These are phyloP conservation scores for Plutomurus gul DNA, from an alignment of 1,140 invertebrate genomes.

Conservation along the genomic window DNA sequence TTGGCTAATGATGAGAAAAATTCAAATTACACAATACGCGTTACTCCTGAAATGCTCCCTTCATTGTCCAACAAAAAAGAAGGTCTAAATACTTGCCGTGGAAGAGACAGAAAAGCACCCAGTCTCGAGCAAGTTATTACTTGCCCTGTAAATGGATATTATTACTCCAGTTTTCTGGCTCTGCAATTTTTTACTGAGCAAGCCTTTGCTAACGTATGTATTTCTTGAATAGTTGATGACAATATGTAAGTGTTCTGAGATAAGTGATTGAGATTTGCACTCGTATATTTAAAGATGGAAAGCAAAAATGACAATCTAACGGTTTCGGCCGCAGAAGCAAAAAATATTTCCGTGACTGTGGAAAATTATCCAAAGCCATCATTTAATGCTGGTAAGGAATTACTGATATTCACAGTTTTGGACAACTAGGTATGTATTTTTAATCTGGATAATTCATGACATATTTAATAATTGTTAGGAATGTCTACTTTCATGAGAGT, in stretches of 20 bases:
- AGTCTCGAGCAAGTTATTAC: constrained; percentile 69
- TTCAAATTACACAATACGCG: constrained; percentile 70
- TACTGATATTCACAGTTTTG: background rate
- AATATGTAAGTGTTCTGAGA: background rate
- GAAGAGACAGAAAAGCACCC: constrained; percentile 65
- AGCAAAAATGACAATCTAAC: background rate
- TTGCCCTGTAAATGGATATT: constrained; percentile 75
- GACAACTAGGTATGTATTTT: background rate
- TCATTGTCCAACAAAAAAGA: constrained; percentile 62
- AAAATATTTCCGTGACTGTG: constrained; percentile 65
- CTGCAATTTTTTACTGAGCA: constrained; percentile 72
- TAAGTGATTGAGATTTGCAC: background rate
- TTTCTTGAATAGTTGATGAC: background rate
- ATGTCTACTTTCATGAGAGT: constrained; percentile 60
- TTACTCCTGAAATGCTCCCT: constrained; percentile 68
- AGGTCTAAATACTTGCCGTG: constrained; percentile 66
- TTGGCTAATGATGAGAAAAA: background rate
- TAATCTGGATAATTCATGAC: background rate
- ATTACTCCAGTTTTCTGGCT: constrained; percentile 73
- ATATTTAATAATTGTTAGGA: background rate
- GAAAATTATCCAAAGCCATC: constrained; percentile 74
- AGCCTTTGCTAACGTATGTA: constrained; percentile 68
- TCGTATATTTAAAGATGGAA: background rate
- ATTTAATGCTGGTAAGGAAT: constrained; percentile 64
- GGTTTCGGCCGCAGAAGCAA: constrained; percentile 51